These are phyloP conservation scores for Falcunculus frontatus DNA, from an alignment of 2,113 vertebrate genomes.

Conservation along the genomic window DNA sequence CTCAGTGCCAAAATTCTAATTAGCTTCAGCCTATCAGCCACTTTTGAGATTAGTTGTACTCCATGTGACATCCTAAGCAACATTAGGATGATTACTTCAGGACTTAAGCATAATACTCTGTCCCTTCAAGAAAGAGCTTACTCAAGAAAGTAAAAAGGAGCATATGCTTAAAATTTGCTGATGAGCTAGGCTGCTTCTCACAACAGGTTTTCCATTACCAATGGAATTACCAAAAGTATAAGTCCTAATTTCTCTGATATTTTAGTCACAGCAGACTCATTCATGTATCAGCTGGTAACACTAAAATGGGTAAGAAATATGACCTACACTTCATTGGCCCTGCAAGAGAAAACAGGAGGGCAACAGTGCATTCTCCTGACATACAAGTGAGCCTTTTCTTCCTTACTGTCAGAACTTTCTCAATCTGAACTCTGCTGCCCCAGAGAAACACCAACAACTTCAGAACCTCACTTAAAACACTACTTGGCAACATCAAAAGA, in stretches of 20 bases:
- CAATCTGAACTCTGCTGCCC: background rate
- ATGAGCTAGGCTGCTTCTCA: background rate
- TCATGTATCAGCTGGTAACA: background rate
- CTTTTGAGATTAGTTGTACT: background rate
- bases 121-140: background rate
- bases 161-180: background rate
- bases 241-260: background rate
- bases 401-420: background rate
- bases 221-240: background rate
- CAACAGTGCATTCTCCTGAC: background rate
- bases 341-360: background rate
- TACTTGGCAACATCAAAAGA: background rate
- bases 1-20: background rate
- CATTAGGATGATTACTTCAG: background rate
- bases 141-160: background rate
- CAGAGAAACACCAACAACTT: background rate
- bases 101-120: background rate
- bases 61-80: background rate
- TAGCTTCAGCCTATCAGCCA: background rate
- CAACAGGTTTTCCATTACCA: background rate
- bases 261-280: background rate
- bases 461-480: background rate
- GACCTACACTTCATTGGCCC: background rate
- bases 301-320: background rate
- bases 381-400: accelerated